Evolutionary conservation across 2,797 vertebrate genomes (phyloP).

Genomic region (Siniperca undulata): DNA sequence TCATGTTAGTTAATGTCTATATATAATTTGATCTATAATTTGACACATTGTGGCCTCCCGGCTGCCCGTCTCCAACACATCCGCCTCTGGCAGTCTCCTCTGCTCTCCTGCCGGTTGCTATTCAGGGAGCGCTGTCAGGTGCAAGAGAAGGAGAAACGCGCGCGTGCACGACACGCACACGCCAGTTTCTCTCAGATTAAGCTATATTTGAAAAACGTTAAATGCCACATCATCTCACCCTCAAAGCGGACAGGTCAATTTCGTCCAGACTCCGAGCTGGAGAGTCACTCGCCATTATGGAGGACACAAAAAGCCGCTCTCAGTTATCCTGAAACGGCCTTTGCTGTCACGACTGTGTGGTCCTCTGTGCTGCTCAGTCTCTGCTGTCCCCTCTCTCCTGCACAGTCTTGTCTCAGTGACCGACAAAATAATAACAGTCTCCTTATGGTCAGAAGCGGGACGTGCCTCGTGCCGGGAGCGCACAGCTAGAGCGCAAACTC

Average conservation of each 20-base stretch:
- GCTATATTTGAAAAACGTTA: neutral
- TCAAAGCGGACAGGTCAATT: slow-evolving; percentile 93
- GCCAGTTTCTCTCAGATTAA: neutral
- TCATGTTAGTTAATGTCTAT: slow-evolving; percentile 41
- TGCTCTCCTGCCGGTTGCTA: slow-evolving; percentile 56
- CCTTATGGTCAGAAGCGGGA: slow-evolving; percentile 37
- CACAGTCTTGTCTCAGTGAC: slow-evolving; percentile 40
- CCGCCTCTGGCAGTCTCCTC: slow-evolving; percentile 53
- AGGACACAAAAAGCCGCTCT: slow-evolving; percentile 66
- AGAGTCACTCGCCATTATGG: slow-evolving; percentile 95
- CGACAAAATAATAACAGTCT: slow-evolving; percentile 27
- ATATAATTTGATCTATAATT: slow-evolving; percentile 57
- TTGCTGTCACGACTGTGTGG: slow-evolving; percentile 64
- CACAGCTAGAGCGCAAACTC: slow-evolving; percentile 62
- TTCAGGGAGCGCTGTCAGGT: slow-evolving; percentile 70
- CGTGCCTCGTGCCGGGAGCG: slow-evolving; percentile 50
- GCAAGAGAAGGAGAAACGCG: slow-evolving; percentile 36
- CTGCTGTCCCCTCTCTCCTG: neutral
- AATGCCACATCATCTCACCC: slow-evolving; percentile 85
- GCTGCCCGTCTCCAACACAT: slow-evolving; percentile 61
- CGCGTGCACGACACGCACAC: neutral
- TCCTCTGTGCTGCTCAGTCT: slow-evolving; percentile 15
- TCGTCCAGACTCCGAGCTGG: slow-evolving; percentile 95
- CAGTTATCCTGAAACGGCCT: slow-evolving; percentile 66
- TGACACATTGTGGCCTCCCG: slow-evolving; percentile 58